Percentiles rank a stretch among this genome's conserved stretches.
Conservation (phyloP, 2,888 invertebrate species). For the Leptopilina syphax region DNA sequence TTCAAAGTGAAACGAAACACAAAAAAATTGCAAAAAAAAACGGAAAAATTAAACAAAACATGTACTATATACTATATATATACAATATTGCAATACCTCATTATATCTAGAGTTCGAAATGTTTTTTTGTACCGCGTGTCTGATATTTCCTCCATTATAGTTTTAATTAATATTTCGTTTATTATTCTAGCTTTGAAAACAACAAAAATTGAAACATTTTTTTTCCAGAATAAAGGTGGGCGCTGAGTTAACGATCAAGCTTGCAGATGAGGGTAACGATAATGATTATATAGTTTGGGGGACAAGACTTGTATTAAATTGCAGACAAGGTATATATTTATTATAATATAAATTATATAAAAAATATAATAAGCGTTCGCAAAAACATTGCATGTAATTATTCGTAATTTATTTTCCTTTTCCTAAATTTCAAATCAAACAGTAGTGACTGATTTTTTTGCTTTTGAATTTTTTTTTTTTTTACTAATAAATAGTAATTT, state of each 20-base stretch:
- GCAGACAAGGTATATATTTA: background rate
- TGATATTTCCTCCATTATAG: constrained; percentile 21
- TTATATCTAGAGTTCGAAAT: constrained; percentile 26
- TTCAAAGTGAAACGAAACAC: too few relatives aligned
- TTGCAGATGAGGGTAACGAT: constrained; percentile 20
- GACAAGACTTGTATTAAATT: constrained; percentile 38
- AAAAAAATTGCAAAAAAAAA: background rate
- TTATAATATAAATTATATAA: too few relatives aligned
- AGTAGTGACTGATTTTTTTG: too few relatives aligned
- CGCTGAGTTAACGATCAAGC: constrained; percentile 35
- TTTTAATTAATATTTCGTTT: constrained; percentile 40
- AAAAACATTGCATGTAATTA: too few relatives aligned
- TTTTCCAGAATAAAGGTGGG: constrained; percentile 2
- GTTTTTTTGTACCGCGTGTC: constrained; percentile 10
- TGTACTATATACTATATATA: too few relatives aligned
- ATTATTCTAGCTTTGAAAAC: constrained; percentile 26
- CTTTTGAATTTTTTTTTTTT: too few relatives aligned
- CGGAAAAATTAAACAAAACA: background rate
- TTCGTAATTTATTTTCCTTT: too few relatives aligned
- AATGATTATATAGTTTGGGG: constrained; percentile 38
- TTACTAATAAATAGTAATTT: too few relatives aligned
- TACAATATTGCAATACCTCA: constrained; percentile 6
- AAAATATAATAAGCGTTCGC: too few relatives aligned
- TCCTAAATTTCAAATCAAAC: too few relatives aligned
- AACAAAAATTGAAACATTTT: constrained; percentile 5